Evolutionary conservation across 2,113 vertebrate genomes (phyloP).

Genomic region (Proteles cristata): DNA sequence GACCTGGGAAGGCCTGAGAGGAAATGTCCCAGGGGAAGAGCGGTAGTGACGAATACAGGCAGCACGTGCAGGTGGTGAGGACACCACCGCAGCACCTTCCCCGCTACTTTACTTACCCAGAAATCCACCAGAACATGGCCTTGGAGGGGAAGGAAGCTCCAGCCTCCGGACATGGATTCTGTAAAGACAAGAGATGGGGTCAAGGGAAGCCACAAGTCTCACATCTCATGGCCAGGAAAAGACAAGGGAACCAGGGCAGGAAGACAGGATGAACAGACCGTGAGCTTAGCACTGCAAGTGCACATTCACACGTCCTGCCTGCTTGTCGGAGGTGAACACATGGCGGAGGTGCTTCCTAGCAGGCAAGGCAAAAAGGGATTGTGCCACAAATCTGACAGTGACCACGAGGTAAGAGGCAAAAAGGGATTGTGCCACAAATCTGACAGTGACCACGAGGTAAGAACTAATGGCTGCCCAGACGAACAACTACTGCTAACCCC

Average conservation of each 20-base stretch:
- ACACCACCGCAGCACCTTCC: not conserved
- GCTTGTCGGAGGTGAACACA: no score
- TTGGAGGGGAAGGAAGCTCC: slow-evolving; percentile 94
- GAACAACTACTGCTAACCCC: not conserved
- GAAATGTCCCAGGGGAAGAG: fast-evolving
- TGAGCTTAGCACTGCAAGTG: not conserved
- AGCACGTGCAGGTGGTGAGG: not conserved
- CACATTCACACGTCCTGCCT: not conserved
- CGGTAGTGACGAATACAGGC: fast-evolving
- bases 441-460: not conserved
- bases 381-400: not conserved
- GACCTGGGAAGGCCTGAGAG: not conserved
- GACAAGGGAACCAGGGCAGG: not conserved
- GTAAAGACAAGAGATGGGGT: slow-evolving; percentile 79
- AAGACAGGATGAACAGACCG: not conserved
- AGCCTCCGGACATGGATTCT: slow-evolving; percentile 95
- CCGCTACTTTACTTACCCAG: slow-evolving; percentile 89
- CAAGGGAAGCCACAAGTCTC: not conserved
- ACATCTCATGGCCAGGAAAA: no score
- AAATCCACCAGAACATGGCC: slow-evolving; percentile 97
- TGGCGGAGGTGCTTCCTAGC: not conserved
- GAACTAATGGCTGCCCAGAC: not conserved
- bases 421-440: not conserved
- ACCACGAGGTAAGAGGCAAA: not conserved
- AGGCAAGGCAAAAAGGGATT: not conserved